Base-by-base conservation (phyloP, 1,140 invertebrate genomes). In the Magallana angulata region DNA sequence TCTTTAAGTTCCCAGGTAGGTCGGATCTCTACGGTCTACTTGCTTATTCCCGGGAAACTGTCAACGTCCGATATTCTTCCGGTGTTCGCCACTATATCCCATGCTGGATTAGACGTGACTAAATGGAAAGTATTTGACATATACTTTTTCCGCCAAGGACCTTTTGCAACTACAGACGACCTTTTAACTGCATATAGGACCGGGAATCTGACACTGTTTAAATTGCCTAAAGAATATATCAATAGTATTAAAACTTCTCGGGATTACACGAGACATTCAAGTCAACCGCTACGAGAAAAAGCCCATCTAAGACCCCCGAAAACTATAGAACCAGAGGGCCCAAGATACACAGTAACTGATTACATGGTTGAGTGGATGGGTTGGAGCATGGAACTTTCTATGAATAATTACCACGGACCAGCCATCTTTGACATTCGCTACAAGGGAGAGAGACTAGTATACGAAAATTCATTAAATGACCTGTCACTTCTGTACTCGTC, bases 291-390 rank as follows among this genome's bases (percentile, higher is more conserved):
- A 16, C 83, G 90, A 81, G 88, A 90, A n/a, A 82, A 90, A 16
- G 85, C 90, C 3, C n/a, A 82, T 16, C 9, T 60, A 81, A 30
- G 16, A 82, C 8, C 89, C 60, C 24, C 88, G 87, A 82, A 85
- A 85, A 82, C 91, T 84, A 76, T 88, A 84, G 91, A 91, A 80
- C 90, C 92, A 11, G 88, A 91, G 3, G 91, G 92, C 3, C 88
- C 85, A 62, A 82, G 92, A 64, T 93, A 90, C 88, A 87, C 30
- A 18, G 48, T 93, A 5, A 81, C 80, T 16, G 89, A 89, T 0
- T 58, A 86, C 8, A 30, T 88, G 24, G 84, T 93, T 5, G 68
- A 89, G 12, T 93, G 91, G 82, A 80, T 91, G 83, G 90, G 85
- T 8, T 93, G 92, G 92, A 62, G 48, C 9, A 90, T 93, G 87